Evolutionary conservation across 2,888 invertebrate species (phyloP), one percentile per base, ranked within the genome.

Genomic region (Timema podura): DNA sequence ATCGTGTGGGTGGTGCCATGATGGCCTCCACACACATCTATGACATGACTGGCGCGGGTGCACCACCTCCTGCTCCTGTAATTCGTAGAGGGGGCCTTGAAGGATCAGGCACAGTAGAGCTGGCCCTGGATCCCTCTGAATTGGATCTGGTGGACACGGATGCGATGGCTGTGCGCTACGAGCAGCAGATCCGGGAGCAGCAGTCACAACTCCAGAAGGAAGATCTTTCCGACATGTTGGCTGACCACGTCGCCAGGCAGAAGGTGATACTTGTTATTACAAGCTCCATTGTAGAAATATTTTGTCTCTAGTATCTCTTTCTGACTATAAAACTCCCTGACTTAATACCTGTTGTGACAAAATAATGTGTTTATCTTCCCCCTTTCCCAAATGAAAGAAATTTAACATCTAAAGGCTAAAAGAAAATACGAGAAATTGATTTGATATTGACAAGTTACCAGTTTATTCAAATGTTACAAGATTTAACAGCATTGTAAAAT

Each of bases 21-120:
- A 97, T 99, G 96, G 99, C 93, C 5, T 98, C 98, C 64, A 95
- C 95, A 0, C 99, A 99, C 81, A 95, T 98, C 0, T 99, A 99
- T 80, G 99, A 99, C 79, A 89, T 99, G 83, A 51, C 51, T 11
- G 51, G 51, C 11, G 51, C n/a, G 11, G 87, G 87, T 45, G 89
- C 88, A 9, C 86, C 77, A 48, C 85, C 85, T 64, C 70, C 74
- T 54, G 71, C 73, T 30, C 65, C 65, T 30, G 69, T 67, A 13
- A 65, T 48, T 5, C 67, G 75, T 11, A 67, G 72, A 45, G 76
- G 78, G 0, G 81, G 82, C 59, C 81, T 80, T 49, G 86, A 86
- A 76, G 81, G 84, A 13, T 83, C 85, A 71, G 91, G 89, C 48
- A 92, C 91, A 75, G 95, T 99, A 48, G 98, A 98, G 80, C 87